A percentile compares a stretch with the other conserved stretches of the same genome.
phyloP scores from a whole-genome alignment of 2,888 invertebrate genomes.

The Amphipoea lucens region DNA sequence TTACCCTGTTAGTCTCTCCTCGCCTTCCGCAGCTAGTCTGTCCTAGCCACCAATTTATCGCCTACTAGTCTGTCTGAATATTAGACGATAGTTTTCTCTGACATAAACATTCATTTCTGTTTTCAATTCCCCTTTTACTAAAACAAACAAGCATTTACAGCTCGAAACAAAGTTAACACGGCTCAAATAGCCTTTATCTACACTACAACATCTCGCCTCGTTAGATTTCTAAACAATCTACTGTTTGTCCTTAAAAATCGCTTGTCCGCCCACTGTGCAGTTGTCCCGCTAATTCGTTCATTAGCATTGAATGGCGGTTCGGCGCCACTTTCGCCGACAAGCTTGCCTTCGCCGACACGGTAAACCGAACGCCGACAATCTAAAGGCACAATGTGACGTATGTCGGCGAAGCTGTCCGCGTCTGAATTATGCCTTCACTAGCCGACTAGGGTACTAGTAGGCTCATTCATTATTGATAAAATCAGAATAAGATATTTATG shows the following conservation, averaged over 20 bases:
- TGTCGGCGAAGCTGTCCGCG: constrained; percentile 60
- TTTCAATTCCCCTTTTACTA: constrained; percentile 1
- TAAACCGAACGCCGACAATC: constrained; percentile 57
- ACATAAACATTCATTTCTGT: background rate
- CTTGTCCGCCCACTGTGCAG: constrained; percentile 56
- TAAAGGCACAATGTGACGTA: constrained; percentile 67
- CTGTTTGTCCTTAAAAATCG: constrained; percentile 52
- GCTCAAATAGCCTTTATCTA: constrained; percentile 38
- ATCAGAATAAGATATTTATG: constrained; percentile 57
- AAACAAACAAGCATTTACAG: constrained; percentile 21
- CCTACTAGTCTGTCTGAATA: no score
- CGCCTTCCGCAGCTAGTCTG: no score
- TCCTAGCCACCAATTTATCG: no score
- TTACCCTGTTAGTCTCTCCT: no score
- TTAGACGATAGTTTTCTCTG: no score
- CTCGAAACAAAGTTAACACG: constrained; percentile 19
- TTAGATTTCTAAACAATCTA: constrained; percentile 48
- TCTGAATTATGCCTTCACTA: constrained; percentile 64
- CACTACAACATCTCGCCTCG: constrained; percentile 44
- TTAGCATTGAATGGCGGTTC: constrained; percentile 76
- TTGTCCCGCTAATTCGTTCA: constrained; percentile 70
- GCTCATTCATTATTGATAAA: constrained; percentile 61
- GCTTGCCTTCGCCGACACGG: constrained; percentile 62
- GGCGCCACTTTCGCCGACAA: constrained; percentile 71
- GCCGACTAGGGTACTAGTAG: constrained; percentile 41